These are phyloP conservation scores for Heteromurus nitidus DNA, from an alignment of 2,888 invertebrate genomes.

Conservation along the genomic window DNA sequence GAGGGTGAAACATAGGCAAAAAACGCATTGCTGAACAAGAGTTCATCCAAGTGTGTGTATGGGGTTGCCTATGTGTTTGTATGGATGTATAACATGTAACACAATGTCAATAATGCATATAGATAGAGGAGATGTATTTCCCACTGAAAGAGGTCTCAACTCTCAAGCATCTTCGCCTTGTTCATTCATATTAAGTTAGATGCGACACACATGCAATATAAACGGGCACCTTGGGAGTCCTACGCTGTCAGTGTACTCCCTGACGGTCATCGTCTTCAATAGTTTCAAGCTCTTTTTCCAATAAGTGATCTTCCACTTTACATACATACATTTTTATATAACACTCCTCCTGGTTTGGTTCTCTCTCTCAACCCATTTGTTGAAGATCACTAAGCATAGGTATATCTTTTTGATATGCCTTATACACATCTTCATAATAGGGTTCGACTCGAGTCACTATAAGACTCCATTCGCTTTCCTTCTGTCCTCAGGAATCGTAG, in stretches of 20 bases:
- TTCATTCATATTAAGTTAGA: constrained; percentile 16
- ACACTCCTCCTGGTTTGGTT: too few species aligned
- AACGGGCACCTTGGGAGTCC: constrained; percentile 35
- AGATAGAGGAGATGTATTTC: neutral
- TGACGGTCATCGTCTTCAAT: constrained; percentile 9
- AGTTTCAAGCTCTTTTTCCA: constrained; percentile 6
- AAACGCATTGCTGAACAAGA: neutral
- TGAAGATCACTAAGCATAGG: too few species aligned
- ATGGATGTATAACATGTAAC: neutral
- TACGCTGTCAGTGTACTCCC: constrained; percentile 33
- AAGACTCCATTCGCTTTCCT: too few species aligned
- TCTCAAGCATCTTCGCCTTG: neutral
- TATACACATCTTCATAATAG: too few species aligned
- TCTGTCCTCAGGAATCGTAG: constrained; percentile 28
- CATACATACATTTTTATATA: too few species aligned
- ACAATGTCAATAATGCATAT: constrained; percentile 16
- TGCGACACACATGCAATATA: constrained; percentile 21
- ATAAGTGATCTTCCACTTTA: constrained; percentile 11
- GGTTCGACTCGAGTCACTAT: too few species aligned
- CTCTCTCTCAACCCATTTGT: too few species aligned
- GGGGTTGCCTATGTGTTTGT: neutral
- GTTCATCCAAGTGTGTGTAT: neutral
- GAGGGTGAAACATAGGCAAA: neutral
- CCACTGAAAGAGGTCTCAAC: neutral
- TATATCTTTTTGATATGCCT: too few species aligned